Percentiles rank a stretch among this genome's conserved stretches.
Evolutionary conservation across 2,113 vertebrate genomes (phyloP).

Genomic region (Triplophysa rosa): DNA sequence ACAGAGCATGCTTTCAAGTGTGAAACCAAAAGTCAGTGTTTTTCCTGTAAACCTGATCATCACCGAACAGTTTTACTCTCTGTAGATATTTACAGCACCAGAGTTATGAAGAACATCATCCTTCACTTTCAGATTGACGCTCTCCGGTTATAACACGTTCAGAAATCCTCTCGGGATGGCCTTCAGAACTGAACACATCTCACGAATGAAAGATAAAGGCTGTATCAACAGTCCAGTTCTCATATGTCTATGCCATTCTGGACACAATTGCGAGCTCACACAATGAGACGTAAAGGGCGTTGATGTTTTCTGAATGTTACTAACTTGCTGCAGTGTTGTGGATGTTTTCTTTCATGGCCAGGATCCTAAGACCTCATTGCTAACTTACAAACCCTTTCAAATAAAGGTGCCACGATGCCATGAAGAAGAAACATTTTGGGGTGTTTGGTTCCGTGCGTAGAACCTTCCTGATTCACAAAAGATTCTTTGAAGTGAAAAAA

Average conservation of each 20-base stretch:
- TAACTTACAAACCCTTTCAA: too few species aligned
- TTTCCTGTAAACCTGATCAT: background rate
- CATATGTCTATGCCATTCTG: background rate
- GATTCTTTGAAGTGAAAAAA: too few species aligned
- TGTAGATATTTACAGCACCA: background rate
- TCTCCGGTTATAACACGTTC: constrained; percentile 16
- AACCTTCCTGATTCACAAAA: too few species aligned
- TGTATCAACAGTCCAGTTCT: background rate
- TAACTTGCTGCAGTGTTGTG: too few species aligned
- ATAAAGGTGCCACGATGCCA: too few species aligned
- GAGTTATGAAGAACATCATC: background rate
- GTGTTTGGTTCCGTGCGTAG: too few species aligned
- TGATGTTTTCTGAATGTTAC: too few species aligned
- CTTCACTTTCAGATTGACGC: background rate
- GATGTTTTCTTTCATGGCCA: too few species aligned
- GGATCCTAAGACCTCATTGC: too few species aligned
- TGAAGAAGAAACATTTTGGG: too few species aligned
- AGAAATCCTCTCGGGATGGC: background rate
- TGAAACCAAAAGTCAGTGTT: background rate
- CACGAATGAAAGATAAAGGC: background rate
- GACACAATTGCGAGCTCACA: background rate
- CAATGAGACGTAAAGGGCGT: too few species aligned
- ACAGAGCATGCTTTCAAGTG: background rate
- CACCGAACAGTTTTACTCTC: background rate
- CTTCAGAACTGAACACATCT: too few species aligned